Percentiles rank a stretch among this genome's conserved stretches.
Evolutionary conservation across 37 sponge, comb jelly and placozoan genomes (phyloP).

Genomic region (Geodia barretti): DNA sequence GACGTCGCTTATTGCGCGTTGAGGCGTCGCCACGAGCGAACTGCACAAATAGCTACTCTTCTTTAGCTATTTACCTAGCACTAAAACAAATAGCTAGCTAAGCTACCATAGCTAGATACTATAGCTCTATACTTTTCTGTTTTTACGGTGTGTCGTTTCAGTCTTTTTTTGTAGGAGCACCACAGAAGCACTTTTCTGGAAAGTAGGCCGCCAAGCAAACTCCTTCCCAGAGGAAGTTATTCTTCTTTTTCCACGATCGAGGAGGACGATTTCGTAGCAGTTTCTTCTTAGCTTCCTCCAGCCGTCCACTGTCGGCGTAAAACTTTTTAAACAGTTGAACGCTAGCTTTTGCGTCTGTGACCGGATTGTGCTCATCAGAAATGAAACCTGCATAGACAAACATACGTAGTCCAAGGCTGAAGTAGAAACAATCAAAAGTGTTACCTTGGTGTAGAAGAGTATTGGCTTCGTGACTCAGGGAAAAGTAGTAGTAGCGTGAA

Average conservation of each 20-base stretch:
- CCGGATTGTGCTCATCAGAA: constrained; percentile 12
- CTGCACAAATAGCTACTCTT: no score
- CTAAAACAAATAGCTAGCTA: no score
- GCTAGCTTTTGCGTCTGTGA: constrained; percentile 5
- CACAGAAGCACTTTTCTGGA: constrained; percentile 46
- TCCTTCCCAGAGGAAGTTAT: constrained; percentile 39
- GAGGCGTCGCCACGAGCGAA: no score
- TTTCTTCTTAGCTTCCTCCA: constrained; percentile 9
- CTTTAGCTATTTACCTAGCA: no score
- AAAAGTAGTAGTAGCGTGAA: constrained; percentile 9
- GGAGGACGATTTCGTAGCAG: constrained; percentile 10
- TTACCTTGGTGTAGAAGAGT: constrained; percentile 29
- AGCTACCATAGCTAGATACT: no score
- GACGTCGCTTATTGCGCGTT: no score
- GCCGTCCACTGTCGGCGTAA: constrained; percentile 6
- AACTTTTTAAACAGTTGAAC: constrained; percentile 31
- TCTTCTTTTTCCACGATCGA: constrained; percentile 25
- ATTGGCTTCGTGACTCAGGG: constrained; percentile 50
- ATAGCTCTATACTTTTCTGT: no score
- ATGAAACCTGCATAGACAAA: constrained; percentile 14
- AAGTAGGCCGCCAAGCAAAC: constrained; percentile 58
- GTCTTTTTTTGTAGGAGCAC: constrained; percentile 20
- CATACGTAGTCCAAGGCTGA: no score
- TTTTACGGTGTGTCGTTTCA: no score
- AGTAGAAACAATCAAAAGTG: no score